Base-by-base conservation (phyloP, 2,888 invertebrate genomes). In the Heteromyza rotundicornis region DNA sequence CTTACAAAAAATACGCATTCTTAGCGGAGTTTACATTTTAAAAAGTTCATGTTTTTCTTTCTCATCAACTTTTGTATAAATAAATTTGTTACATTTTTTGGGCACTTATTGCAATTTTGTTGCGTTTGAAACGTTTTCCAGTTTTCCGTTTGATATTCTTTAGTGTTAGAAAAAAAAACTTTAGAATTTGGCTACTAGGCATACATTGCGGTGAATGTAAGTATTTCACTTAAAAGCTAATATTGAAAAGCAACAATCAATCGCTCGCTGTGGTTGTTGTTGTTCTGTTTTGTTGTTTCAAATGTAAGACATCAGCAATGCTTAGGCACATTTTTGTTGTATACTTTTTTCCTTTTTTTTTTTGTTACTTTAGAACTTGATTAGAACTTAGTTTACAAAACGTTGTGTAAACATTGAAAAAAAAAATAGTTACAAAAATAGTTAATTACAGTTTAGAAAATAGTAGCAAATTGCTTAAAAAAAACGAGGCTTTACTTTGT, bases 41-140 rank as follows among this genome's bases (percentile, higher is more conserved):
- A 47, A 19, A 8, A 17, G 20, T 47, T 7, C 20, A 20, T 20
- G 17, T 49, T 60, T 54, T 32, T 56, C 64, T 50, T 35, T 20
- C n/a, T 44, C 36, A 40, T n/a, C 14, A 40, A 40, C 32, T 8
- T 12, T 49, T 49, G 32, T 51, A 64, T 57, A 57, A 51, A 60
- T 49, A 49, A 51, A 54, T 50, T 3, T 63, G 47, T n/a, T n/a
- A 62, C 56, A 56, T 1, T 66, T 55, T 69, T 69, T 64, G 66
- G 67, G 59, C 66, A 66, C 66, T 66, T 69, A 69, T 69, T 69
- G 69, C 69, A 69, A 51, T 57, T 61, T 65, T 69, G 68, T 68
- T 69, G 64, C 66, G 64, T 60, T 65, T 66, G 17, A 52, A 23
- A 64, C 35, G 50, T 17, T 27, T 55, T 27, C 62, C 22, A 59